Evolutionary conservation across 2,888 invertebrate species (phyloP).

Genomic region (Arenicola marina): DNA sequence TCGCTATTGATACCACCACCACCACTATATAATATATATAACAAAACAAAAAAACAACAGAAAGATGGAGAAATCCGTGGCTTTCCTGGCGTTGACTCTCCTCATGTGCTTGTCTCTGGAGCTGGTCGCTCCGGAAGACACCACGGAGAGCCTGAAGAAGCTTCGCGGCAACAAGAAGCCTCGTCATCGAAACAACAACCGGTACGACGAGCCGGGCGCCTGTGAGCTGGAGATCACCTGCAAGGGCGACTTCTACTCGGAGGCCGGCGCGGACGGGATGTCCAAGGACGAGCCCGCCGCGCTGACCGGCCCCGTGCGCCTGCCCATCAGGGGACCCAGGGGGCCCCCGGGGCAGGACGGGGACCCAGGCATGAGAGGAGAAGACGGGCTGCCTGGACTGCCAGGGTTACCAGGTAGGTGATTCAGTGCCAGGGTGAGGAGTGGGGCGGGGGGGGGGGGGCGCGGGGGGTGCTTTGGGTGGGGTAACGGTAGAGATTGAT

Average conservation of each 20-base stretch:
- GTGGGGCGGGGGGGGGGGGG: not conserved
- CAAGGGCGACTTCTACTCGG: not conserved
- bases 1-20: no score
- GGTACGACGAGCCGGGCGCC: not conserved
- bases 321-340: conserved; percentile 8
- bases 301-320: conserved; percentile 1
- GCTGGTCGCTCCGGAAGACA: no score
- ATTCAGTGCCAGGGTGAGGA: not conserved
- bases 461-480: not conserved
- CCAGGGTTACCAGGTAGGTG: conserved; percentile 7
- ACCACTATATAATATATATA: no score
- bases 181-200: not conserved
- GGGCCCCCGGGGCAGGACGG: conserved; percentile 3
- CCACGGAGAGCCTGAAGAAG: no score
- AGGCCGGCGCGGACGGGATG: not conserved
- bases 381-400: conserved; percentile 7
- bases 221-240: not conserved
- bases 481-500: no score
- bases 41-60: no score
- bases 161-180: not conserved
- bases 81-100: no score
- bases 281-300: not conserved
- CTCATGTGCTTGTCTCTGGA: no score
- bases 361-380: not conserved
- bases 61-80: no score